These are phyloP conservation scores for Drusus annulatus DNA, from an alignment of 1,140 invertebrate species.

Conservation along the genomic window DNA sequence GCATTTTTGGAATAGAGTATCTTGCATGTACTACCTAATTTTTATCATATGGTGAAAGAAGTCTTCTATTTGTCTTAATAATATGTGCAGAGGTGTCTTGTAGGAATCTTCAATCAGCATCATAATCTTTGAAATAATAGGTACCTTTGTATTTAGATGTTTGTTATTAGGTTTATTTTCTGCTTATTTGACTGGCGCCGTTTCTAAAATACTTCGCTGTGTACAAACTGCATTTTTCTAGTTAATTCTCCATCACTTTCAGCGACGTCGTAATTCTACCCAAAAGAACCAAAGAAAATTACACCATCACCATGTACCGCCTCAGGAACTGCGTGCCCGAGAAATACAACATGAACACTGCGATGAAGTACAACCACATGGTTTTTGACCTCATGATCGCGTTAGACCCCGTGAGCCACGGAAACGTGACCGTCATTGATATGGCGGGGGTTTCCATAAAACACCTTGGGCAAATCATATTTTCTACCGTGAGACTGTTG, in stretches of 20 bases:
- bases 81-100: too few relatives aligned
- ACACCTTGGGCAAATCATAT: conserved; percentile 75
- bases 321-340: conserved; percentile 74
- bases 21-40: too few relatives aligned
- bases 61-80: too few relatives aligned
- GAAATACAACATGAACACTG: conserved; percentile 77
- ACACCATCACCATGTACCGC: conserved; percentile 75
- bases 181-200: too few relatives aligned
- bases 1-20: too few relatives aligned
- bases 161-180: too few relatives aligned
- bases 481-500: conserved; percentile 76
- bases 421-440: conserved; percentile 82
- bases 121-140: too few relatives aligned
- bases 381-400: conserved; percentile 77
- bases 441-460: conserved; percentile 75
- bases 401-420: conserved; percentile 72
- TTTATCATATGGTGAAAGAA: too few relatives aligned
- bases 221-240: too few relatives aligned
- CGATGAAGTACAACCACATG: conserved; percentile 81
- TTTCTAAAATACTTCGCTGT: too few relatives aligned
- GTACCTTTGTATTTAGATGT: too few relatives aligned
- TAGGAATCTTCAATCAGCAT: too few relatives aligned
- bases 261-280: conserved; percentile 76
- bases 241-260: conserved; percentile 58
- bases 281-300: conserved; percentile 72